phyloP scores from a whole-genome alignment of 2,888 invertebrate species.

The Xestia sexstrigata region DNA sequence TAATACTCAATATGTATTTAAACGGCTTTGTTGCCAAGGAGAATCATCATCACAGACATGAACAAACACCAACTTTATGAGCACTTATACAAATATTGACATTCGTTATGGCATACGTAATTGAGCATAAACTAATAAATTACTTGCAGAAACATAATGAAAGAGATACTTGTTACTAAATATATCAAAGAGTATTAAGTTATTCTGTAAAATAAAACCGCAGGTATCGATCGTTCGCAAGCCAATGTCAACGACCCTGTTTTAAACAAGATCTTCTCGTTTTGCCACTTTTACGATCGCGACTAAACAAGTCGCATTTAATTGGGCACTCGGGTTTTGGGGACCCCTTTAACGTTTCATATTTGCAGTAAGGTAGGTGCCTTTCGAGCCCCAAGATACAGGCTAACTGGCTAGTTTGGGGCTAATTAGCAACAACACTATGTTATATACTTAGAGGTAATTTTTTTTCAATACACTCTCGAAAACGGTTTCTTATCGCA shows the following conservation, averaged over 20 bases:
- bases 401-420: too few relatives aligned
- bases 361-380: background rate
- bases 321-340: constrained; percentile 26
- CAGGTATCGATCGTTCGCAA: constrained; percentile 36
- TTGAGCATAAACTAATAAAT: background rate
- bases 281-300: constrained; percentile 33
- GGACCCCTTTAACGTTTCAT: constrained; percentile 3
- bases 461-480: too few relatives aligned
- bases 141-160: background rate
- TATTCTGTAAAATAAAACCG: constrained; percentile 37
- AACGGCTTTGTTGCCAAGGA: background rate
- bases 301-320: constrained; percentile 36
- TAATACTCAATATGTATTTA: background rate
- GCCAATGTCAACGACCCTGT: constrained; percentile 59
- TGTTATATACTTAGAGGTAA: background rate
- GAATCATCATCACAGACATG: background rate
- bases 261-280: constrained; percentile 63
- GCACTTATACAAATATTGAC: background rate
- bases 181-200: constrained; percentile 18
- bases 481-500: too few relatives aligned
- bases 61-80: background rate
- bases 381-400: background rate
- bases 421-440: background rate
- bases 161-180: constrained; percentile 14
- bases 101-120: background rate